Conservation (phyloP, 2,888 invertebrate genomes). For the Automeris io region DNA sequence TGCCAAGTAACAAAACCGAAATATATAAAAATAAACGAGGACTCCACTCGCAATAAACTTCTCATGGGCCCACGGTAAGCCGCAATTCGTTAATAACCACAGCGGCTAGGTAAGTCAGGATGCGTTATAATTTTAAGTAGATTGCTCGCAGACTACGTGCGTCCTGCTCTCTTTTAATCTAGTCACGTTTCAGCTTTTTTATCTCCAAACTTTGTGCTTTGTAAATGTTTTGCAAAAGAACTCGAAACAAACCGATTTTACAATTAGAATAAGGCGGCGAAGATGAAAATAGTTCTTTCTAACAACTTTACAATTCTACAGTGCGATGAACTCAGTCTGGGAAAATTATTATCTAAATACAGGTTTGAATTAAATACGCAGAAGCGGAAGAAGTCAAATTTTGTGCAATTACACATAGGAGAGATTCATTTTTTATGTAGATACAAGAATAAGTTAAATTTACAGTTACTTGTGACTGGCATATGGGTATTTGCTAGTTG, state of each 20-base stretch:
- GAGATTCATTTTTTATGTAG: slow-evolving; percentile 11
- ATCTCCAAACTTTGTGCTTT: slow-evolving; percentile 17
- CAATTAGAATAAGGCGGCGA: slow-evolving; percentile 1
- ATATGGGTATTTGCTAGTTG: slow-evolving; percentile 12
- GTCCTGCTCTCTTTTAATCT: slow-evolving; percentile 16
- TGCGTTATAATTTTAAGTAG: slow-evolving; percentile 8
- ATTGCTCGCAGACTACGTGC: slow-evolving; percentile 17
- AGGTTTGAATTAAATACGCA: slow-evolving; percentile 12
- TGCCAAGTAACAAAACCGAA: too few species aligned
- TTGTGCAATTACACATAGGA: slow-evolving; percentile 13
- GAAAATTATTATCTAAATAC: slow-evolving; percentile 7
- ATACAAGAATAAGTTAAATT: slow-evolving; percentile 18
- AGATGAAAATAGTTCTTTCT: slow-evolving; percentile 2
- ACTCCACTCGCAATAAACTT: slow-evolving; percentile 14
- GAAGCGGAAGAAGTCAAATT: slow-evolving; percentile 12
- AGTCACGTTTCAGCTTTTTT: slow-evolving; percentile 28
- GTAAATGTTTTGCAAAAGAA: neutral
- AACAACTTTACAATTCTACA: slow-evolving; percentile 6
- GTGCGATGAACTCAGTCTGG: slow-evolving; percentile 9
- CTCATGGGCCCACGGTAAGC: slow-evolving; percentile 20
- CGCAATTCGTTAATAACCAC: slow-evolving; percentile 20
- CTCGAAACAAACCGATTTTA: neutral
- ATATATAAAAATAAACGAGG: neutral
- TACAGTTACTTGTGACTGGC: slow-evolving; percentile 27
- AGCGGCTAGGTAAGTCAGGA: slow-evolving; percentile 21